phyloP scores from a whole-genome alignment of 2,888 invertebrate genomes.

The Patella caerulea region DNA sequence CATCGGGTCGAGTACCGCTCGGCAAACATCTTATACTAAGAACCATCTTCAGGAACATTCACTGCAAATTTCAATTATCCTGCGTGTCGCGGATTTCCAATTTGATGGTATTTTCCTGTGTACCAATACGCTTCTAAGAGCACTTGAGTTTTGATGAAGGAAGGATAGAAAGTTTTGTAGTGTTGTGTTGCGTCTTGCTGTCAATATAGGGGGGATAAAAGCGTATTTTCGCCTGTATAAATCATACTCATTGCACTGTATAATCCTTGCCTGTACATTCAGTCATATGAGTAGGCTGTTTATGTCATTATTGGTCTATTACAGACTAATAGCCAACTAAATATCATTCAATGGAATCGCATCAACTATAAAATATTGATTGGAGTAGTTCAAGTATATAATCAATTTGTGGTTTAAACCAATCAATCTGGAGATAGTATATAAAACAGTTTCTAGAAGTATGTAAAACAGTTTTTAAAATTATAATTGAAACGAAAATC shows the following conservation, averaged over 20 bases:
- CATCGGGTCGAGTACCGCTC: neutral
- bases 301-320: neutral
- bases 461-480: too few species aligned
- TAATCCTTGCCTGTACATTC: neutral
- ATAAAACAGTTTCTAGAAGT: too few species aligned
- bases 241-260: neutral
- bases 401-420: too few species aligned
- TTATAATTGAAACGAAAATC: too few species aligned
- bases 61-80: slow-evolving; percentile 9
- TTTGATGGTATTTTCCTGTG: neutral
- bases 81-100: neutral
- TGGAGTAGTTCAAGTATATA: too few species aligned
- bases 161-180: neutral
- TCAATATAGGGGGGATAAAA: neutral
- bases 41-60: slow-evolving; percentile 4
- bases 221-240: slow-evolving; percentile 4
- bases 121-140: neutral
- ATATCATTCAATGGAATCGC: too few species aligned
- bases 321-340: neutral
- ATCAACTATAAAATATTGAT: too few species aligned
- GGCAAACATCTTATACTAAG: slow-evolving; percentile 3
- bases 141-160: neutral
- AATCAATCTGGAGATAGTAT: too few species aligned
- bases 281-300: neutral
- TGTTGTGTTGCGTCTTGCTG: neutral